phyloP scores from a whole-genome alignment of 2,113 vertebrate species.

The Colaptes auratus region DNA sequence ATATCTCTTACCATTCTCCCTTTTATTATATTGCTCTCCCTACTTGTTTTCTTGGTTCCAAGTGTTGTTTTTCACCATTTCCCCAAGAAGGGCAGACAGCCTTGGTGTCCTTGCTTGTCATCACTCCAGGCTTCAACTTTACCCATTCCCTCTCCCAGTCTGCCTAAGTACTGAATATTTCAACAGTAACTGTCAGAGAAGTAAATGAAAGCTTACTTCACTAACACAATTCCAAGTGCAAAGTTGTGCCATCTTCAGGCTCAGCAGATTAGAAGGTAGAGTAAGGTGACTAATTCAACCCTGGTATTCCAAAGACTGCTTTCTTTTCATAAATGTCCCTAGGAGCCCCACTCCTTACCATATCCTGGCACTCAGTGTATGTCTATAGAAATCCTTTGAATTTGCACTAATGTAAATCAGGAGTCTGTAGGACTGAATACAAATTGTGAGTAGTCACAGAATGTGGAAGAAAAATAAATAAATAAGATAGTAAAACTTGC shows the following conservation, averaged over 20 bases:
- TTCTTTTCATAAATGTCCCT: background rate
- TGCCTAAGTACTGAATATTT: background rate
- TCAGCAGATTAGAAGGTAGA: background rate
- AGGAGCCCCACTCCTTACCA: background rate
- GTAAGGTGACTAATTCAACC: background rate
- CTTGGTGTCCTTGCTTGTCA: background rate
- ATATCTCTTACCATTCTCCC: background rate
- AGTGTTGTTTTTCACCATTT: background rate
- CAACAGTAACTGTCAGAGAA: background rate
- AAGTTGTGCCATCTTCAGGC: background rate
- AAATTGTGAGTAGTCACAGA: background rate
- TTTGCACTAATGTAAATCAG: background rate
- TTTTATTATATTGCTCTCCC: background rate
- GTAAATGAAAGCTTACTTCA: background rate
- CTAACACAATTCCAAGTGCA: background rate
- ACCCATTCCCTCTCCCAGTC: background rate
- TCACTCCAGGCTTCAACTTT: background rate
- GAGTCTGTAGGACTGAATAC: background rate
- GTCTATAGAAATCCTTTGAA: background rate
- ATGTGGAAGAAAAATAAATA: background rate
- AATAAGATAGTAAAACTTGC: background rate
- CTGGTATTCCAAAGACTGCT: background rate
- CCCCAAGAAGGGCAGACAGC: background rate
- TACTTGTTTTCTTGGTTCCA: background rate
- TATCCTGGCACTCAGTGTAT: background rate